Percentiles rank a stretch among this genome's conserved stretches.
These are phyloP conservation scores for Steatocranus sp. DNA, from an alignment of 2,797 vertebrate species.

Conservation along the genomic window DNA sequence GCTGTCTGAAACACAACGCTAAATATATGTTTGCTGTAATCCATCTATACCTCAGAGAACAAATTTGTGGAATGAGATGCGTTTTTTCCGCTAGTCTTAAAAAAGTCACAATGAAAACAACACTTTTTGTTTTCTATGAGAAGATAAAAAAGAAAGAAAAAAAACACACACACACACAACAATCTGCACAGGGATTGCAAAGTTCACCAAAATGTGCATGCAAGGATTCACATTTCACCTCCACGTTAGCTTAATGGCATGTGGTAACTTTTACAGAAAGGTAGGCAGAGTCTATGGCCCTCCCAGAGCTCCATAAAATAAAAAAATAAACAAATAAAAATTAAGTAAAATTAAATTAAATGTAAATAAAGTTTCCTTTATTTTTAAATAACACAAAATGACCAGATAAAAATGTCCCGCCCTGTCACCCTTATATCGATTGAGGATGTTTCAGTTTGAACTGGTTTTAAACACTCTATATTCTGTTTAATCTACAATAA, in stretches of 20 bases:
- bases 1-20: not conserved
- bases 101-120: conserved; percentile 3
- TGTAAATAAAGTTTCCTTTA: not conserved
- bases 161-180: not conserved
- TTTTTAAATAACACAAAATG: not conserved
- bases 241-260: conserved; percentile 17
- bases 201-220: conserved; percentile 30
- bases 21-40: not conserved
- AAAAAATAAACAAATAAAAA: not conserved
- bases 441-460: not conserved
- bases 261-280: not conserved
- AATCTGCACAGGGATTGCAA: not conserved
- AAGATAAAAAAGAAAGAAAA: not conserved
- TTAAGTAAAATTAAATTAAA: not conserved
- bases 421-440: not conserved
- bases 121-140: not conserved
- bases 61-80: not conserved
- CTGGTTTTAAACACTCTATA: not conserved
- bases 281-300: not conserved
- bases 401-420: not conserved
- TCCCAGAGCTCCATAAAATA: not conserved
- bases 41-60: not conserved
- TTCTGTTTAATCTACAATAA: not conserved
- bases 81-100: not conserved
- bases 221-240: conserved; percentile 26